Percentiles rank a stretch among this genome's conserved stretches.
Conservation (phyloP, 2,888 invertebrate species). For the Leptogaster cylindrica region DNA sequence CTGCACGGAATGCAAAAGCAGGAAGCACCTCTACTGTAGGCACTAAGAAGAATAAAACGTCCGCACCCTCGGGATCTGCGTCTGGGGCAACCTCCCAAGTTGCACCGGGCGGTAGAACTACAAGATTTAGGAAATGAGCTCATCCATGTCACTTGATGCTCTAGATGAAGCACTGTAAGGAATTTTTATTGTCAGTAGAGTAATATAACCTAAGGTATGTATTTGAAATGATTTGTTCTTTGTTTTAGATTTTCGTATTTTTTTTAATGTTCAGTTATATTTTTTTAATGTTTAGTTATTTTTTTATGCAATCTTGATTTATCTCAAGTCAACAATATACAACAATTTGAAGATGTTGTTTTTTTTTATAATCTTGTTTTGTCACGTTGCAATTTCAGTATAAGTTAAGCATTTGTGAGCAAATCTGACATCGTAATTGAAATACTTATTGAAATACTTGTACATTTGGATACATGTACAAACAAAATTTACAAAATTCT, state of each 20-base stretch:
- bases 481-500: conserved; percentile 37
- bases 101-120: conserved; percentile 29
- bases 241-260: too few species aligned
- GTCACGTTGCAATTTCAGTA: conserved; percentile 1
- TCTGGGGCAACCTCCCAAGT: conserved; percentile 33
- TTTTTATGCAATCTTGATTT: conserved; percentile 10
- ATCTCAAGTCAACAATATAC: conserved; percentile 6
- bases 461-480: conserved; percentile 39
- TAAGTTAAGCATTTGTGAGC: conserved; percentile 15
- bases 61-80: conserved; percentile 31
- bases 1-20: neutral
- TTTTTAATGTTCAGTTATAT: too few species aligned
- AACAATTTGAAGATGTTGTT: conserved; percentile 13
- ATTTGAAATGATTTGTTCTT: conserved; percentile 37
- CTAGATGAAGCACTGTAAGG: conserved; percentile 44
- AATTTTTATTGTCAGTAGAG: conserved; percentile 45
- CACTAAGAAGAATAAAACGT: conserved; percentile 8
- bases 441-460: conserved; percentile 18
- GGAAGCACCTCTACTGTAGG: neutral
- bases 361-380: conserved; percentile 19
- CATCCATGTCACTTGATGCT: conserved; percentile 15
- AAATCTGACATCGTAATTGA: conserved; percentile 6
- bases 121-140: conserved; percentile 39
- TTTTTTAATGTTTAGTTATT: conserved; percentile 24
- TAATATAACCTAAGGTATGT: conserved; percentile 44